Percentiles rank a stretch among this genome's conserved stretches.
Evolutionary conservation across 30 jellyfish, hydroid and myxozoan species (phyloP).

Genomic region (Mastigias papua): DNA sequence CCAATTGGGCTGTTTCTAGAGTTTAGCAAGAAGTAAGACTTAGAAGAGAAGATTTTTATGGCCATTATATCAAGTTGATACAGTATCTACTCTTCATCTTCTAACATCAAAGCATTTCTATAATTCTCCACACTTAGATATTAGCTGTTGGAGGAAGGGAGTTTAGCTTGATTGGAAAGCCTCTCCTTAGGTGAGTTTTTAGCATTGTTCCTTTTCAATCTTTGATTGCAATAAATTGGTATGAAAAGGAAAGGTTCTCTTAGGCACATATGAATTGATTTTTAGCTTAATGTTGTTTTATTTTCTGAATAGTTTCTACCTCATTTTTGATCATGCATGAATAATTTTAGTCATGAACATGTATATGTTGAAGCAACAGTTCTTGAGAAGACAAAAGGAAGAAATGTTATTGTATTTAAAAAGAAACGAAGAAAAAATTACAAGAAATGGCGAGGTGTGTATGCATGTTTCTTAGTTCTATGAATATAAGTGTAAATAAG

Average conservation of each 20-base stretch:
- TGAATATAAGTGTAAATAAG: too few relatives aligned
- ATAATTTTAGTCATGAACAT: conserved; percentile 59
- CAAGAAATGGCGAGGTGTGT: conserved; percentile 88
- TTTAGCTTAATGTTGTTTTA: not conserved
- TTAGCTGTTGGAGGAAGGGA: conserved; percentile 90
- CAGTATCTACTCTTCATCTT: too few relatives aligned
- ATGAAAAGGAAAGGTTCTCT: too few relatives aligned
- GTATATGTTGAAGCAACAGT: conserved; percentile 87
- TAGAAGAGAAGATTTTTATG: too few relatives aligned
- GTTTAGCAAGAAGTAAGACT: too few relatives aligned
- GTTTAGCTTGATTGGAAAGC: conserved; percentile 93
- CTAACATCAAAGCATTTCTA: not conserved
- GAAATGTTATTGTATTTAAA: conserved; percentile 84
- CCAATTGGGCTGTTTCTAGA: too few relatives aligned
- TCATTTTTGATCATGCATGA: too few relatives aligned
- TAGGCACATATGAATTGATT: too few relatives aligned
- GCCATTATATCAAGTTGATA: too few relatives aligned
- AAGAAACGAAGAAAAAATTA: conserved; percentile 90
- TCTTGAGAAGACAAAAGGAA: conserved; percentile 88
- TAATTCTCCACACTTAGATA: conserved; percentile 14
- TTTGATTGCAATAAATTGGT: too few relatives aligned
- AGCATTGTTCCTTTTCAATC: not conserved
- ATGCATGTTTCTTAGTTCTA: not conserved
- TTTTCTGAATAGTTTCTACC: not conserved
- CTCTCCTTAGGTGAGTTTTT: conserved; percentile 61